Base-by-base conservation (phyloP, 2,113 vertebrate species). In the Dipodomys merriami region DNA sequence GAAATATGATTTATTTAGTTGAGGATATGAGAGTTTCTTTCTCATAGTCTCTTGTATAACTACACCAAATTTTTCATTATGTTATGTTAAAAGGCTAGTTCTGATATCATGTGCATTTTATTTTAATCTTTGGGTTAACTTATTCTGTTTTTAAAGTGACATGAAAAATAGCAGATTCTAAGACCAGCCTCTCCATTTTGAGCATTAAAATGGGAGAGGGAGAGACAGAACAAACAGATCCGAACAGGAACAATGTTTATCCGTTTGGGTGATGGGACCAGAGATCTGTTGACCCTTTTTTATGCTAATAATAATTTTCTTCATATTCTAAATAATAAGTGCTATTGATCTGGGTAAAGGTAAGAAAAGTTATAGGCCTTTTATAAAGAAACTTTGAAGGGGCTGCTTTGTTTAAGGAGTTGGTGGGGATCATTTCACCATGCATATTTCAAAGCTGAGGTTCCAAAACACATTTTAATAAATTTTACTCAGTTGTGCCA, bases 41-140 rank as follows among this genome's bases (percentile, higher is more conserved):
- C 97, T 98, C 96, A 89, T 91, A 91, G 96, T 98, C 96, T 97
- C 94, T 97, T 98, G 94, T 97, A 97, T 96, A 97, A 98, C 97
- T 92, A 97, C 65, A 97, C 96, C 95, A 98, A 97, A 97, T 97
- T 98, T 95, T 98, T 97, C 96, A 96, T 97, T 97, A 93, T 94
- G 88, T 97, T 97, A 86, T 97, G 96, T 98, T 98, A 97, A 98
- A 98, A 98, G 98, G 97, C 98, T 98, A 97, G 97, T 95, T 98
- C 98, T 98, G 98, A 98, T 98, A 98, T 98, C 98, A 98, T 96
- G 97, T 97, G 90, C 92, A 73, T 98, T 97, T 97, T 94, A 80
- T 96, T 96, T 92, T 84, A 97, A 94, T 89, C 91, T 93, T 95
- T 94, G 82, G 86, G 96, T 97, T 97, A 76, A 97, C 73, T 97